Percentiles rank a stretch among this genome's conserved stretches.
These are phyloP conservation scores for Diadumene lineata DNA, from an alignment of 92 coral and sea anemone species.

Conservation along the genomic window DNA sequence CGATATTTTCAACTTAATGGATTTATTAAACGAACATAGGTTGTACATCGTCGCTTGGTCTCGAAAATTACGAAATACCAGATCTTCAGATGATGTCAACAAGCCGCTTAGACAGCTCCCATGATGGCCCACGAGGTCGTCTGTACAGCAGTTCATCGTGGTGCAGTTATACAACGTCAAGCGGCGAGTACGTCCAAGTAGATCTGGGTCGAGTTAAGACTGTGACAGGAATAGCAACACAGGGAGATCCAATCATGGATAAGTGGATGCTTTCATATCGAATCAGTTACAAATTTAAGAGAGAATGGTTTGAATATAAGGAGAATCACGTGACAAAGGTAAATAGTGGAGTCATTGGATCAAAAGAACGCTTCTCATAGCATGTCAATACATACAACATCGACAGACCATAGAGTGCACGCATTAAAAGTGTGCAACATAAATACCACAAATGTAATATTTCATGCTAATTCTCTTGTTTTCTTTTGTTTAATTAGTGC, in stretches of 20 bases:
- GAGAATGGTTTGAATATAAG: constrained; percentile 11
- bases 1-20: too few species aligned
- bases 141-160: constrained; percentile 37
- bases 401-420: too few species aligned
- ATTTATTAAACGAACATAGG: too few species aligned
- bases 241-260: constrained; percentile 14
- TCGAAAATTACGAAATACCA: constrained; percentile 6
- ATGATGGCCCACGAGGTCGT: constrained; percentile 33
- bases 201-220: constrained; percentile 31
- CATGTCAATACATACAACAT: too few species aligned
- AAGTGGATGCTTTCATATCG: constrained; percentile 24
- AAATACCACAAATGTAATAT: too few species aligned
- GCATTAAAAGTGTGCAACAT: too few species aligned
- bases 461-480: too few species aligned
- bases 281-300: constrained; percentile 10
- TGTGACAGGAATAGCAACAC: constrained; percentile 46
- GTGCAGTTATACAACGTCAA: constrained; percentile 31
- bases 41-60: constrained; percentile 21
- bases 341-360: too few species aligned
- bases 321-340: constrained; percentile 6
- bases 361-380: too few species aligned
- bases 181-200: constrained; percentile 35
- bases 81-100: constrained; percentile 21
- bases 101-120: constrained; percentile 7
- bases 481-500: too few species aligned